Percentiles rank a stretch among this genome's conserved stretches.
Evolutionary conservation across 2,797 vertebrate genomes (phyloP).

Genomic region (Arctocebus calabarensis): DNA sequence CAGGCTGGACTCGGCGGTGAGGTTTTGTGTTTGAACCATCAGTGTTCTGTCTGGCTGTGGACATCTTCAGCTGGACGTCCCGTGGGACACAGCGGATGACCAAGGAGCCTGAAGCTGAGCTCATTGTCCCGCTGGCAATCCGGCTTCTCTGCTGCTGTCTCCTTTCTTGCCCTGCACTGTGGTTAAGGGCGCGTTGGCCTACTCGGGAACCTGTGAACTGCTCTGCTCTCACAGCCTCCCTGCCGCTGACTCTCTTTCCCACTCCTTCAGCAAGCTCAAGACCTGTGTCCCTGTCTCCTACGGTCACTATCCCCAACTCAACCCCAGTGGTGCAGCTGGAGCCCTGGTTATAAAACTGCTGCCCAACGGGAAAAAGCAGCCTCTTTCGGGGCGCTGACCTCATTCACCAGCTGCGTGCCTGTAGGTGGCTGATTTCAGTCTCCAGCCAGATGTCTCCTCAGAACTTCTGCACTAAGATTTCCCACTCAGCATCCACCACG

Average conservation of each 20-base stretch:
- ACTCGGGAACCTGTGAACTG: not conserved
- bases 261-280: not conserved
- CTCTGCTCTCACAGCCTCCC: not conserved
- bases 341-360: constrained; percentile 26
- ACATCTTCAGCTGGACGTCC: not conserved
- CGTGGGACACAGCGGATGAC: not conserved
- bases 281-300: not conserved
- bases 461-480: not conserved
- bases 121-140: not conserved
- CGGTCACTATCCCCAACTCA: not conserved
- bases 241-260: not conserved
- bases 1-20: not conserved
- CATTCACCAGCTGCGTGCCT: constrained; percentile 28
- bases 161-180: not conserved
- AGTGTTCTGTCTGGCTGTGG: not conserved
- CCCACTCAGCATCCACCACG: not conserved
- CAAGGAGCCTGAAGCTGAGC: not conserved
- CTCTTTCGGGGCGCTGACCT: not conserved
- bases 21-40: not conserved
- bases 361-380: not conserved
- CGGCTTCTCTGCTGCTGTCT: not conserved
- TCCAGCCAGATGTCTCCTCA: not conserved
- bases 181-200: not conserved
- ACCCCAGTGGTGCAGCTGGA: not conserved
- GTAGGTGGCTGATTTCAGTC: constrained; percentile 44